Percentiles rank a stretch among this genome's conserved stretches.
Conservation (phyloP, 1,140 invertebrate species). For the Drosophila orosa region DNA sequence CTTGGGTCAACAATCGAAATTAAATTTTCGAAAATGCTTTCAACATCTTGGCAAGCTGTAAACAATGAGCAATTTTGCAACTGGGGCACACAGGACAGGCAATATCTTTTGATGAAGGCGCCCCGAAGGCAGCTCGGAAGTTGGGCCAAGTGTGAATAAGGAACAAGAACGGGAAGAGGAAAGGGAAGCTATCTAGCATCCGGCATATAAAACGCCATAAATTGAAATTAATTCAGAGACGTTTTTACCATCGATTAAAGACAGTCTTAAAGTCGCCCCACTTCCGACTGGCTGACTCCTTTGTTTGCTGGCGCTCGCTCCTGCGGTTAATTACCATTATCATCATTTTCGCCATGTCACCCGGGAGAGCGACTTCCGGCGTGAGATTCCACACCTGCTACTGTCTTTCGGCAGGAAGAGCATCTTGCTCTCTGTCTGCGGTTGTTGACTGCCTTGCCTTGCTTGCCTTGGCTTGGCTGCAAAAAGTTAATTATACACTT, state of each 20-base stretch:
- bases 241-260: conserved; percentile 22
- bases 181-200: conserved; percentile 23
- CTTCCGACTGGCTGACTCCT: conserved; percentile 33
- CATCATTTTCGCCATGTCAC: conserved; percentile 42
- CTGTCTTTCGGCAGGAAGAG: conserved; percentile 1
- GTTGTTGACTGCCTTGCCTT: neutral
- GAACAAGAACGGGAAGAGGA: neutral
- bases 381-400: conserved; percentile 39
- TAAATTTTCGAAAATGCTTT: conserved; percentile 45
- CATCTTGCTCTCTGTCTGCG: conserved; percentile 22
- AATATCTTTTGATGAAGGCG: conserved; percentile 45
- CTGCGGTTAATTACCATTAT: conserved; percentile 33
- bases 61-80: conserved; percentile 58
- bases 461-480: conserved; percentile 7
- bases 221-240: conserved; percentile 46
- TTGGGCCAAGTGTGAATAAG: conserved; percentile 36
- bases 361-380: conserved; percentile 16
- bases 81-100: conserved; percentile 38
- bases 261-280: conserved; percentile 28
- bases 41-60: conserved; percentile 42
- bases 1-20: conserved; percentile 64
- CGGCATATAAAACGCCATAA: conserved; percentile 27
- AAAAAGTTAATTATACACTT: conserved; percentile 44
- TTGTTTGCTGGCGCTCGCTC: conserved; percentile 42
- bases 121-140: conserved; percentile 39